These are phyloP conservation scores for Riptortus pedestris DNA, from an alignment of 1,140 invertebrate species.

Conservation along the genomic window DNA sequence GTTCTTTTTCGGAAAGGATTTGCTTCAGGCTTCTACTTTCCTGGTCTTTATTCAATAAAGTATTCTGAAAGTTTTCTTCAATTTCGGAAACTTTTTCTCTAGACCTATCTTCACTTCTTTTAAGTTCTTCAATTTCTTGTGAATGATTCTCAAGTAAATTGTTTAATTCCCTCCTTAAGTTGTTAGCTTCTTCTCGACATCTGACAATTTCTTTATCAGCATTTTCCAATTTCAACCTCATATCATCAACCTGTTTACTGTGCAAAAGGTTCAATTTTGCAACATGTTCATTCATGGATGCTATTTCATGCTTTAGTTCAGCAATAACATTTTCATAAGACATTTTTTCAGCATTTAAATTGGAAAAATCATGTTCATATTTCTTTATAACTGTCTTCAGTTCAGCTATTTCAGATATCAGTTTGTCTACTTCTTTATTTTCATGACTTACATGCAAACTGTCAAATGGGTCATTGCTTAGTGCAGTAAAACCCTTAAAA, in stretches of 20 bases:
- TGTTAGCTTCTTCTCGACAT: background rate
- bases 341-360: conserved; percentile 32
- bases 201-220: background rate
- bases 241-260: background rate
- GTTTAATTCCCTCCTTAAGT: background rate
- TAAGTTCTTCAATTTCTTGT: conserved; percentile 36
- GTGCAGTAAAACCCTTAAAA: conserved; percentile 5
- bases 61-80: conserved; percentile 30
- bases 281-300: background rate
- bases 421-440: background rate
- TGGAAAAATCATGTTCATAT: background rate
- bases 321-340: conserved; percentile 29
- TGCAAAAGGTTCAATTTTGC: background rate
- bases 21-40: conserved; percentile 28
- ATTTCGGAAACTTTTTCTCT: conserved; percentile 37
- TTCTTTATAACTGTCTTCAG: background rate
- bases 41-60: conserved; percentile 25
- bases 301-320: conserved; percentile 6
- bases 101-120: conserved; percentile 38
- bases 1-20: conserved; percentile 20
- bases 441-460: background rate
- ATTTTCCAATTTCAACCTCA: background rate
- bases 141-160: background rate
- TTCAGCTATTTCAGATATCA: background rate
- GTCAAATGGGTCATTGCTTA: conserved; percentile 1